Conservation (phyloP, 2,888 invertebrate genomes). For the Rhopalosiphum nymphaeae region DNA sequence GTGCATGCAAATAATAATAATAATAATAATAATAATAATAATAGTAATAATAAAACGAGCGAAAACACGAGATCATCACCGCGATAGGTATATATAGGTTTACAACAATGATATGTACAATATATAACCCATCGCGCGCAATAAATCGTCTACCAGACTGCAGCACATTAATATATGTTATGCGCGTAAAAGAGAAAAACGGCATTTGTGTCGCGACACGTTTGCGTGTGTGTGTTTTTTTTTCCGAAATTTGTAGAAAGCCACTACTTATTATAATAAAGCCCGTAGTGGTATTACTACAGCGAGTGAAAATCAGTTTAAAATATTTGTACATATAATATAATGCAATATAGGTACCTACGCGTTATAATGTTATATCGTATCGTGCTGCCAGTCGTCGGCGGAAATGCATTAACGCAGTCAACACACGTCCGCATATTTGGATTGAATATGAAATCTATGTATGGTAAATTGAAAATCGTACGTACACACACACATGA, state of each 20-base stretch:
- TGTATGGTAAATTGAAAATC: constrained; percentile 51
- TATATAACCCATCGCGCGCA: background rate
- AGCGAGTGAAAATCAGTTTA: no score
- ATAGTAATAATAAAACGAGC: constrained; percentile 6
- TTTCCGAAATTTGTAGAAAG: background rate
- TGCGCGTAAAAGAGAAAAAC: background rate
- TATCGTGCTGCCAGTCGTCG: background rate
- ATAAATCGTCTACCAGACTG: constrained; percentile 13
- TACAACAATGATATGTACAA: background rate
- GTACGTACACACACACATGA: constrained; percentile 14
- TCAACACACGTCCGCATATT: constrained; percentile 55
- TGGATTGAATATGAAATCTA: constrained; percentile 57
- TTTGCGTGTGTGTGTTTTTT: background rate
- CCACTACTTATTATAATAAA: background rate
- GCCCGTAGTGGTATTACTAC: background rate
- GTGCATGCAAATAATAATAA: constrained; percentile 11
- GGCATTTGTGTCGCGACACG: constrained; percentile 17
- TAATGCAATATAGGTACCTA: no score
- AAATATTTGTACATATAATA: no score
- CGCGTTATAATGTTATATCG: background rate
- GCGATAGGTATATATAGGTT: background rate
- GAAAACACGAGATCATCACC: background rate
- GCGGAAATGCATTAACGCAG: constrained; percentile 34
- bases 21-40: constrained; percentile 5
- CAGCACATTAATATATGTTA: background rate